Percentiles rank a stretch among this genome's conserved stretches.
Conservation (phyloP, 2,113 vertebrate species). For the Oxyura jamaicensis region DNA sequence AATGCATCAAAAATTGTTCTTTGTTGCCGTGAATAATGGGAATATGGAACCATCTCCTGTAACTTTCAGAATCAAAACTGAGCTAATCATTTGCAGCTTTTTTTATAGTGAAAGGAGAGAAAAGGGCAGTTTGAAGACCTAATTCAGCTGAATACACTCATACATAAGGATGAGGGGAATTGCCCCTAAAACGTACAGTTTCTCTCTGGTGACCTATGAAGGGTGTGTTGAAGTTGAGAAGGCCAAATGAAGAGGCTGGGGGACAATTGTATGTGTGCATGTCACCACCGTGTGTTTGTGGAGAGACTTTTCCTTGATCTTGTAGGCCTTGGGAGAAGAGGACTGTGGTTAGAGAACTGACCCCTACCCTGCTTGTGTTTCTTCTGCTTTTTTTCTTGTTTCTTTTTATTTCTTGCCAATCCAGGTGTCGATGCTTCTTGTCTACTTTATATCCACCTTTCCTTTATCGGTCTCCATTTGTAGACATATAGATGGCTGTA, state of each 20-base stretch:
- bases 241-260: background rate
- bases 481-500: background rate
- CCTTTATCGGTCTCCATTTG: background rate
- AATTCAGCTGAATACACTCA: background rate
- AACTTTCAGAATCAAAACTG: background rate
- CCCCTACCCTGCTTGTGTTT: rapidly evolving
- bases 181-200: background rate
- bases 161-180: background rate
- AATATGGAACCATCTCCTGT: background rate
- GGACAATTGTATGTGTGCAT: rapidly evolving
- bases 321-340: background rate
- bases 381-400: background rate
- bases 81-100: background rate
- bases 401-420: background rate
- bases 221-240: background rate
- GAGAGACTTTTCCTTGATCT: background rate
- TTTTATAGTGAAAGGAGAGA: background rate
- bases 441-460: background rate
- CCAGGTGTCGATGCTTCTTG: background rate
- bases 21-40: background rate
- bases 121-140: background rate
- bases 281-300: rapidly evolving
- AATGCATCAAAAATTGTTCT: background rate
- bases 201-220: background rate
- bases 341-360: background rate